Evolutionary conservation across 1,140 invertebrate species (phyloP), one percentile per base, ranked within the genome.

Genomic region (Drosophila grimshawi): DNA sequence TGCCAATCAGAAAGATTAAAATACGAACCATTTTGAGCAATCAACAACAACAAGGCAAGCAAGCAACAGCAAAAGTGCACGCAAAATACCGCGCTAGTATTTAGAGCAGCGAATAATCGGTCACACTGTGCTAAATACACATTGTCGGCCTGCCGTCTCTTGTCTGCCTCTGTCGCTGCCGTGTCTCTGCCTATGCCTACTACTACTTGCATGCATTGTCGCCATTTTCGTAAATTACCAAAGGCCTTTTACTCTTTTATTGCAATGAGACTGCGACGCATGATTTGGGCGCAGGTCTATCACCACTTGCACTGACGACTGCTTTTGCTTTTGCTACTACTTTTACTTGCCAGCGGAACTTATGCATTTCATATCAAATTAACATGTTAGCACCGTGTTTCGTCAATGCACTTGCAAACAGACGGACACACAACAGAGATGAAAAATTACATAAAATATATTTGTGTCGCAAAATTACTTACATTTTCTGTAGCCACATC

Each of bases 221-320:
- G 85, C 85, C 85, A 88, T 88, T 88, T 88, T 89, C 85, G 85
- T 89, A 86, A 88, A 89, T 88, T 89, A 88, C 78, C 75, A 86
- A 86, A 81, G 69, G 57, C 78, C 78, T 80, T 76, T 79, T 77
- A 76, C 77, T 76, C 65, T 68, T 19, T 60, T 63, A 70, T 79
- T 78, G 68, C 64, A 66, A 55, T 79, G 59, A 49, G 56, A 61
- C 52, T 70, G 66, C 55, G 71, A 69, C 55, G 71, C 65, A 68
- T 62, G 71, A 74, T 56, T 74, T 62, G 74, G 68, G 59, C 59
- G 76, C 70, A 74, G 70, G 59, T 67, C 33, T 57, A 43, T 8
- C 52, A 60, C 64, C 72, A 72, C 81, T 81, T 81, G 73, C 48
- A 72, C 60, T 55, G 37, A 19, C 19, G 19, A 19, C 19, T 19